Percentiles rank a stretch among this genome's conserved stretches.
phyloP scores from a whole-genome alignment of 2,113 vertebrate species.

The Aix galericulata region DNA sequence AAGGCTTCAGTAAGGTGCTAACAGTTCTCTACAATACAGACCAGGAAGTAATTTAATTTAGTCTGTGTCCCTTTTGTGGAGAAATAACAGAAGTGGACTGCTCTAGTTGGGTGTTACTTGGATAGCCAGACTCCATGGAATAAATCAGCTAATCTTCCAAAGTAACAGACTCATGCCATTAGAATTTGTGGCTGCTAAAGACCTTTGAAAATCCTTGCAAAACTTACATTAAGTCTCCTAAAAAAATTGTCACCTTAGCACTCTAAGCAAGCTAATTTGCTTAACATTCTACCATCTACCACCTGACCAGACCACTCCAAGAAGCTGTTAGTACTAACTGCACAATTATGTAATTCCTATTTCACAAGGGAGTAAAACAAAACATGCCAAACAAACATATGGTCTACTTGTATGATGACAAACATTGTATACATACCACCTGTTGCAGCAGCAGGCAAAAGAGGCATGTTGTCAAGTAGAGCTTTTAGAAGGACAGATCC shows the following conservation, averaged over 20 bases:
- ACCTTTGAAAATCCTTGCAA: not conserved
- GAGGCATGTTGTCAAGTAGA: constrained; percentile 94
- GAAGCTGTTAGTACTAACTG: not conserved
- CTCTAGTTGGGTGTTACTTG: not conserved
- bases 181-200: not conserved
- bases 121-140: not conserved
- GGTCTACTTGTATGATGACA: not conserved
- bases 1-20: not conserved
- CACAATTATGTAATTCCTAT: not conserved
- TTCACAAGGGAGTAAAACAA: not conserved
- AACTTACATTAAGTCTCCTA: not conserved
- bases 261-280: not conserved
- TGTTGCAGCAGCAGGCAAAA: constrained; percentile 94
- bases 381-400: not conserved
- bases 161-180: not conserved
- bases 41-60: not conserved
- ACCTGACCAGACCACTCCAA: not conserved
- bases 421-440: constrained; percentile 82
- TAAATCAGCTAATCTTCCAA: not conserved
- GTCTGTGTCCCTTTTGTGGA: not conserved
- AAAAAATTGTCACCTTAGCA: not conserved
- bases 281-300: not conserved
- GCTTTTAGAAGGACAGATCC: constrained; percentile 91
- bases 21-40: not conserved
- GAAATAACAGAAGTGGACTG: not conserved